Conservation (phyloP, 2,113 vertebrate species). For the Silurus meridionalis region DNA sequence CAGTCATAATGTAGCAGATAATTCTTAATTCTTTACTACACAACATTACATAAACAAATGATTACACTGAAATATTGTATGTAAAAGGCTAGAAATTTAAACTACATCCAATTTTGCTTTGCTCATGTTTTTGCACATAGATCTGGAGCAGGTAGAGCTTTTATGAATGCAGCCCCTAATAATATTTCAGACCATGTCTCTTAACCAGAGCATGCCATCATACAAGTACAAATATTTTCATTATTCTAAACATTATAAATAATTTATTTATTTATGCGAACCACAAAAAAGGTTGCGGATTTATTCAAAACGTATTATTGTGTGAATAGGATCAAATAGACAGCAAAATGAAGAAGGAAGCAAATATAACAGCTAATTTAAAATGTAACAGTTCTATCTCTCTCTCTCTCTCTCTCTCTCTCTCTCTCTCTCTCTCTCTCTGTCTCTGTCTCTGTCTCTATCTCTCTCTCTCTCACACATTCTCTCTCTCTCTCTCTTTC, state of each 20-base stretch:
- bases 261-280: background rate
- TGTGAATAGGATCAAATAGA: background rate
- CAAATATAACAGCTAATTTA: background rate
- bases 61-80: background rate
- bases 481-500: background rate
- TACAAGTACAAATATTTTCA: background rate
- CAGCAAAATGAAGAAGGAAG: background rate
- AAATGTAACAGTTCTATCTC: background rate
- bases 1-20: background rate
- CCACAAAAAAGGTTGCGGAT: background rate
- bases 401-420: background rate
- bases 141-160: background rate
- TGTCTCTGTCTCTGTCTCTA: too few species aligned
- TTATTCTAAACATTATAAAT: background rate
- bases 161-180: background rate
- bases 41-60: background rate
- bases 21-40: background rate
- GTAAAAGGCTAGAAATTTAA: background rate
- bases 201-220: background rate
- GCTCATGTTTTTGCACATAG: background rate
- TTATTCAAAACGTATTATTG: background rate
- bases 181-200: background rate
- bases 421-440: background rate
- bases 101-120: background rate
- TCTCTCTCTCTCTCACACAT: background rate